Evolutionary conservation across 2,888 invertebrate species (phyloP).

Genomic region (Megamerina dolium): DNA sequence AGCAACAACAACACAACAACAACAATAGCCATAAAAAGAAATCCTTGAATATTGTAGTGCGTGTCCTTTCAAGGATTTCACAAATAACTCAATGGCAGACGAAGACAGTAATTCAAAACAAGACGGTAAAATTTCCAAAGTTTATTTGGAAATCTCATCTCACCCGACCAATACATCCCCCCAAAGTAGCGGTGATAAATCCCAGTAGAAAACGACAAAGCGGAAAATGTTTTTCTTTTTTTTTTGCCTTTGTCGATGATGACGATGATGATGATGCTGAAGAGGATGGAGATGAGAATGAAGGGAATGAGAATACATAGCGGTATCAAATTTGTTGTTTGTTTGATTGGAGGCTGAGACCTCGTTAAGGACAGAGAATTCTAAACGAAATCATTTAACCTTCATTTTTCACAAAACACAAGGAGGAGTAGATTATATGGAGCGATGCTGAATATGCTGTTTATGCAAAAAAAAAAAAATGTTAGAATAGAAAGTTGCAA

Average conservation of each 20-base stretch:
- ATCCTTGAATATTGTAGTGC: constrained; percentile 23
- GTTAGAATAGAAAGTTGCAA: too few species aligned
- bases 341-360: not conserved
- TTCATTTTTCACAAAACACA: constrained; percentile 16
- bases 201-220: constrained; percentile 43
- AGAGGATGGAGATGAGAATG: not conserved
- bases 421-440: too few species aligned
- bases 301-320: not conserved
- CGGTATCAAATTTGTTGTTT: not conserved
- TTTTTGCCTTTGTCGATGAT: not conserved
- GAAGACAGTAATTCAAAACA: constrained; percentile 32
- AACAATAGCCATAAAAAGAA: too few species aligned
- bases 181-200: constrained; percentile 24
- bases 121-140: constrained; percentile 38
- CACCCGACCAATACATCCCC: not conserved
- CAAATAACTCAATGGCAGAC: not conserved
- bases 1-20: too few species aligned
- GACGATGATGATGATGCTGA: too few species aligned
- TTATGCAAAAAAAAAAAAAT: too few species aligned
- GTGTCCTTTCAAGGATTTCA: constrained; percentile 7
- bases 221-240: constrained; percentile 26
- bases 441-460: too few species aligned
- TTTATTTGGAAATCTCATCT: constrained; percentile 29
- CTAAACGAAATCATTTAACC: constrained; percentile 28
- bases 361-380: constrained; percentile 28